Base-by-base conservation (phyloP, 2,113 vertebrate species). In the Amazona vittata region DNA sequence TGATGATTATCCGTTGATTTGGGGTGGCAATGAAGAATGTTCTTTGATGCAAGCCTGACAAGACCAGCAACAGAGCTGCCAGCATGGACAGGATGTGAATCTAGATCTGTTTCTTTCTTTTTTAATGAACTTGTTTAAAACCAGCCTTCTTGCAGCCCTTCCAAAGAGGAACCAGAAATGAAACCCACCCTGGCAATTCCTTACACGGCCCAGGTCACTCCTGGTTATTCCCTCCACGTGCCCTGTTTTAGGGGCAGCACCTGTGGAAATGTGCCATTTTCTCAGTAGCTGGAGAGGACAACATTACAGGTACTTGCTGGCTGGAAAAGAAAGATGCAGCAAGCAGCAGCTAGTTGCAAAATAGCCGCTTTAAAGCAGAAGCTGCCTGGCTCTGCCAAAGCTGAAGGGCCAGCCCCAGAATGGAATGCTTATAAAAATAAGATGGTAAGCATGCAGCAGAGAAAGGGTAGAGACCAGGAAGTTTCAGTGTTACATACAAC, bases 341-440 rank as follows among this genome's bases (percentile, higher is more conserved):
- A 94, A 93, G 86, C 88, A 91, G 88, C 86, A 96, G 93, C 83
- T 76, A 86, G 93, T 93, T 94, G 94, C 96, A 96, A 94, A 96
- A 95, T 83, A 88, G 94, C 68, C 13, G 52, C 86, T 94, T 94
- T 93, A 91, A 90, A 95, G 95, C 92, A 95, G 94, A 88, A 97
- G 94, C 89, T 91, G 93, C 95, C 91, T 94, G 50, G 21, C 86
- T 94, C 86, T 94, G 92, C 95, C 92, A 94, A 83, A 94, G 73
- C 90, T 78, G 83, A 85, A 92, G 89, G 94, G 82, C 92, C 94
- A 96, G 92, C 90, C 87, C 86, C 84, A 89, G 93, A 96, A 97
- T 94, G 94, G 92, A 94, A 91, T 94, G 96, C 96, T 94, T 96
- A 93, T 96, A 94, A 95, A 97, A 97, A 97, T 96, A 96, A 94